These are phyloP conservation scores for Erebia epiphron DNA, from an alignment of 2,888 invertebrate genomes.

Conservation along the genomic window DNA sequence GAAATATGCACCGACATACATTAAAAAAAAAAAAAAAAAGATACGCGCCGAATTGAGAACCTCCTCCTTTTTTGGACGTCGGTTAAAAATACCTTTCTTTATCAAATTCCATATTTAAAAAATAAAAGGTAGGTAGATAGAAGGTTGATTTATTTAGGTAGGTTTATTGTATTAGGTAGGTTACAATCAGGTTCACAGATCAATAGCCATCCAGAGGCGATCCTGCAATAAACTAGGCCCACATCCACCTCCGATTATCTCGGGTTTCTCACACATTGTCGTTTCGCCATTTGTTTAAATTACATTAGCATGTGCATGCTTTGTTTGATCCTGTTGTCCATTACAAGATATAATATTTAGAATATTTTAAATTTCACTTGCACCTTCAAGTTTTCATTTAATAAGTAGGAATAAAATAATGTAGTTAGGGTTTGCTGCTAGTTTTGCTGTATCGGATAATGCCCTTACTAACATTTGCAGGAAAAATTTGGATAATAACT, in stretches of 20 bases:
- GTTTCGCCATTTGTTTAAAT: constrained; percentile 77
- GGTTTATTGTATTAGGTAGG: neutral
- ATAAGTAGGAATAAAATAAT: constrained; percentile 16
- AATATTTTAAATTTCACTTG: constrained; percentile 32
- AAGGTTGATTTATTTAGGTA: too few relatives aligned
- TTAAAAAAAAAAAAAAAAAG: too few relatives aligned
- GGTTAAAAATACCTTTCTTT: too few relatives aligned
- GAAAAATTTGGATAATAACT: too few relatives aligned
- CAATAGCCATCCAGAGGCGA: constrained; percentile 40
- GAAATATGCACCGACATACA: too few relatives aligned
- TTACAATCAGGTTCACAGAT: constrained; percentile 4
- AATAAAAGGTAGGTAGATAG: too few relatives aligned
- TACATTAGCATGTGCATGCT: constrained; percentile 77
- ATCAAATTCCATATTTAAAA: too few relatives aligned
- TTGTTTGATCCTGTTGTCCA: constrained; percentile 42
- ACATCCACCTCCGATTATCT: constrained; percentile 68
- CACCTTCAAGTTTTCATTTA: constrained; percentile 45
- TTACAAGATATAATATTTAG: constrained; percentile 2
- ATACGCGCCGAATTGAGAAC: too few relatives aligned
- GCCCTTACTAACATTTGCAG: too few relatives aligned
- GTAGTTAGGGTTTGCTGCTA: neutral
- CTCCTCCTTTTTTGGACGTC: too few relatives aligned
- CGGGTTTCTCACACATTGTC: constrained; percentile 77
- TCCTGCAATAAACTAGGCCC: constrained; percentile 62
- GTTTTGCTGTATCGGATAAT: neutral